These are phyloP conservation scores for Pithys albifrons DNA, from an alignment of 2,113 vertebrate species.

Conservation along the genomic window DNA sequence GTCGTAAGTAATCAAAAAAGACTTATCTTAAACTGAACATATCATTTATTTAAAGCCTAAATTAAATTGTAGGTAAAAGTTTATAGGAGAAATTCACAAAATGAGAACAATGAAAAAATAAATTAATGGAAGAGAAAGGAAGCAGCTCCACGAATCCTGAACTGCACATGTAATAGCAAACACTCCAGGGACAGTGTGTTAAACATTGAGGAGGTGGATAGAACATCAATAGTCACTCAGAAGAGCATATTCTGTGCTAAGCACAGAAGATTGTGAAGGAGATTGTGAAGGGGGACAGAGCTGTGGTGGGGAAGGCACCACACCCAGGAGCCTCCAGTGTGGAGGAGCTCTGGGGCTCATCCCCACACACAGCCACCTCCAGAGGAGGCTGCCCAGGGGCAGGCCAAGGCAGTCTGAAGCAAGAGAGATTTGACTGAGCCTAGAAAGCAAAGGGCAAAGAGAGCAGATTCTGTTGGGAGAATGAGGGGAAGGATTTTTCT, in stretches of 20 bases:
- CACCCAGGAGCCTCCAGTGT: neutral
- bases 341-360: neutral
- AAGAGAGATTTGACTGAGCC: neutral
- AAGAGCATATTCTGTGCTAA: neutral
- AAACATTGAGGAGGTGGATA: neutral
- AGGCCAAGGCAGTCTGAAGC: neutral
- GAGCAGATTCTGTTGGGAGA: neutral
- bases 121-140: neutral
- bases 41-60: neutral
- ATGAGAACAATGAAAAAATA: neutral
- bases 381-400: neutral
- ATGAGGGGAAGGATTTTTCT: neutral
- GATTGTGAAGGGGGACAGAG: neutral
- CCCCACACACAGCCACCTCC: neutral
- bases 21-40: neutral
- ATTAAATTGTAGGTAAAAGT: neutral
- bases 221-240: neutral
- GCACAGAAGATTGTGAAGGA: neutral
- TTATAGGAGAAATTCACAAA: neutral
- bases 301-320: fast-evolving
- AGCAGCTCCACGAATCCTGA: neutral
- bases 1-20: neutral
- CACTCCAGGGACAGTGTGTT: fast-evolving
- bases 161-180: neutral
- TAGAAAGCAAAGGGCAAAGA: neutral